Conservation (phyloP, 1,140 invertebrate species). For the Scaptomyza pallida region DNA sequence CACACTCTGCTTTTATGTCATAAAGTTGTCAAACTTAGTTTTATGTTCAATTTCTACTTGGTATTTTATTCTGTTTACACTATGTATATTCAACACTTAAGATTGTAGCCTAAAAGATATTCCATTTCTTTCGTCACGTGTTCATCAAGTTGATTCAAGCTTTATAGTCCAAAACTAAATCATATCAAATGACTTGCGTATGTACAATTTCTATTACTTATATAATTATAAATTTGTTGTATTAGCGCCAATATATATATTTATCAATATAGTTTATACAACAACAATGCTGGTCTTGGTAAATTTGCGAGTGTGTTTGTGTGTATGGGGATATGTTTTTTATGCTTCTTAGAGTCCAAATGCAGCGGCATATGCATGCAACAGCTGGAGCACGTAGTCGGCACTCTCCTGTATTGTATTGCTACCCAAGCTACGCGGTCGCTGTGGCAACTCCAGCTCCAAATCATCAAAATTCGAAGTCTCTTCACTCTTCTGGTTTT, state of each 20-base stretch:
- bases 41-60: conserved; percentile 61
- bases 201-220: conserved; percentile 49
- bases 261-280: conserved; percentile 31
- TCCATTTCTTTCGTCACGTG: conserved; percentile 19
- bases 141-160: conserved; percentile 32
- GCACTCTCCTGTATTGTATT: conserved; percentile 69
- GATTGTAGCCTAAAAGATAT: conserved; percentile 57
- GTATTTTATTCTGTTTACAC: conserved; percentile 48
- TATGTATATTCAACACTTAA: conserved; percentile 77
- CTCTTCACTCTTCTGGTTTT: conserved; percentile 10
- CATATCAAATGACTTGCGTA: conserved; percentile 78
- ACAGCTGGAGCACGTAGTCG: conserved; percentile 65
- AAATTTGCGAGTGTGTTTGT: conserved; percentile 8
- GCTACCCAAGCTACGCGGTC: conserved; percentile 63
- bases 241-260: conserved; percentile 11
- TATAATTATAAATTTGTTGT: conserved; percentile 9
- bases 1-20: conserved; percentile 24
- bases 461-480: conserved; percentile 32
- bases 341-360: conserved; percentile 55
- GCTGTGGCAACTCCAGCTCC: conserved; percentile 56
- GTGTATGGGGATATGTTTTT: conserved; percentile 42
- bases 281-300: conserved; percentile 22
- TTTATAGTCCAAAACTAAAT: conserved; percentile 51
- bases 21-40: conserved; percentile 20
- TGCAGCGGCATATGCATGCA: conserved; percentile 70